Evolutionary conservation across 2,113 vertebrate genomes (phyloP).

Genomic region (Pavo muticus): DNA sequence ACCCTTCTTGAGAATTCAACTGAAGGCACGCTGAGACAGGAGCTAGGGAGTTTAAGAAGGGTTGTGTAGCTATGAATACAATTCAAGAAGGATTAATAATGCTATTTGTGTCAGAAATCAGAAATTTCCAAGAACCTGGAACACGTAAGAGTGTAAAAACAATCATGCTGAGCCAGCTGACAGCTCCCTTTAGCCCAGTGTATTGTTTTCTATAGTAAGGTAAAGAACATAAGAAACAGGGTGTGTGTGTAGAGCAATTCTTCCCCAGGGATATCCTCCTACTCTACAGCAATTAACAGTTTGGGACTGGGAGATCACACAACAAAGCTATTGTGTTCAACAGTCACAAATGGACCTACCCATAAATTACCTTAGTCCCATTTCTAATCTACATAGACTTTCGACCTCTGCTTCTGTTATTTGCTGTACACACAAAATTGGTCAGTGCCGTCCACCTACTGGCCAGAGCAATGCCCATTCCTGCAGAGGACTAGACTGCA

Average conservation of each 20-base stretch:
- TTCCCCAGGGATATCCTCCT: background rate
- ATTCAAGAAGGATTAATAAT: background rate
- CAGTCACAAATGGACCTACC: background rate
- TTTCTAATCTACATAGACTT: background rate
- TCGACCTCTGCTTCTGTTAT: background rate
- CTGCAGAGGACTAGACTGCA: background rate
- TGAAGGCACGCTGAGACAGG: background rate
- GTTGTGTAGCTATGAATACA: background rate
- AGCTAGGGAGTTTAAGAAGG: background rate
- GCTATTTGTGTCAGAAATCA: background rate
- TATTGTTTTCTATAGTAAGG: slow-evolving; percentile 6
- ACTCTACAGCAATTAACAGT: background rate
- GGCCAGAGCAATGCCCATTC: background rate
- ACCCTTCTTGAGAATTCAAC: background rate
- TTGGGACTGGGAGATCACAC: background rate
- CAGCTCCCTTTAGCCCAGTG: background rate
- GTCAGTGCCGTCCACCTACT: no score
- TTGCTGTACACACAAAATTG: no score
- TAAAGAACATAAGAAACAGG: background rate
- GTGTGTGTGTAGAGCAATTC: background rate
- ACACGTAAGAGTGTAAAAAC: background rate
- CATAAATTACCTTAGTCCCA: background rate
- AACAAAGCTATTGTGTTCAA: background rate
- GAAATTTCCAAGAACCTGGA: slow-evolving; percentile 11
- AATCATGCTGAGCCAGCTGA: background rate